These are phyloP conservation scores for Ornithorhynchus anatinus DNA, from an alignment of 2,113 vertebrate genomes.

Conservation along the genomic window DNA sequence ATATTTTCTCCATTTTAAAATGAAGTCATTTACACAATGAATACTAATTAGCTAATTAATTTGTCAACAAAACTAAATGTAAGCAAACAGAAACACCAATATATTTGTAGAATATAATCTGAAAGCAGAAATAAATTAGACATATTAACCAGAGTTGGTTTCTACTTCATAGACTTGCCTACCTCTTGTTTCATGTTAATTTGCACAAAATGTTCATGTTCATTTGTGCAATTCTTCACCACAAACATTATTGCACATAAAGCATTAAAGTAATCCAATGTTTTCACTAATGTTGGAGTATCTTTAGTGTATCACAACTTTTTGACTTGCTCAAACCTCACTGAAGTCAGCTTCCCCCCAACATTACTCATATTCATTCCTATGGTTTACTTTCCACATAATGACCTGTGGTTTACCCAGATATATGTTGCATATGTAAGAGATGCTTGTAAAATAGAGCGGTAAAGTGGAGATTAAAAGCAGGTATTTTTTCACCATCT, in stretches of 20 bases:
- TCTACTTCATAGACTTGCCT: not conserved
- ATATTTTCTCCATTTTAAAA: slow-evolving; percentile 28
- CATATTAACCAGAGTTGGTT: not conserved
- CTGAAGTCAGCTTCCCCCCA: too few relatives aligned
- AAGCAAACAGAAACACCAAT: slow-evolving; percentile 1
- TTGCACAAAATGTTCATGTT: not conserved
- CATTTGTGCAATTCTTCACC: not conserved
- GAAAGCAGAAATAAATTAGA: not conserved
- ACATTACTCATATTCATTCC: too few relatives aligned
- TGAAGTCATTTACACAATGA: slow-evolving; percentile 34
- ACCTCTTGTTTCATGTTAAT: not conserved
- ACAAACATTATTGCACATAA: not conserved
- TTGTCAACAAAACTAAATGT: slow-evolving; percentile 26
- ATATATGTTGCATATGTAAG: too few relatives aligned
- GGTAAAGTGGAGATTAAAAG: too few relatives aligned
- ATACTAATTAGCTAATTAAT: slow-evolving; percentile 44
- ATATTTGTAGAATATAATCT: slow-evolving; percentile 11
- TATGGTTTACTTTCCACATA: too few relatives aligned
- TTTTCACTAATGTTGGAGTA: too few relatives aligned
- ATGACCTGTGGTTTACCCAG: too few relatives aligned
- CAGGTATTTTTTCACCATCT: too few relatives aligned
- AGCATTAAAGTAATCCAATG: not conserved
- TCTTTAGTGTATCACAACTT: too few relatives aligned
- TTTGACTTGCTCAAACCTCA: too few relatives aligned
- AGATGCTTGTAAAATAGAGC: too few relatives aligned